A percentile compares a stretch with the other conserved stretches of the same genome.
phyloP scores from a whole-genome alignment of 2,888 invertebrate species.

The Cephus runcator region DNA sequence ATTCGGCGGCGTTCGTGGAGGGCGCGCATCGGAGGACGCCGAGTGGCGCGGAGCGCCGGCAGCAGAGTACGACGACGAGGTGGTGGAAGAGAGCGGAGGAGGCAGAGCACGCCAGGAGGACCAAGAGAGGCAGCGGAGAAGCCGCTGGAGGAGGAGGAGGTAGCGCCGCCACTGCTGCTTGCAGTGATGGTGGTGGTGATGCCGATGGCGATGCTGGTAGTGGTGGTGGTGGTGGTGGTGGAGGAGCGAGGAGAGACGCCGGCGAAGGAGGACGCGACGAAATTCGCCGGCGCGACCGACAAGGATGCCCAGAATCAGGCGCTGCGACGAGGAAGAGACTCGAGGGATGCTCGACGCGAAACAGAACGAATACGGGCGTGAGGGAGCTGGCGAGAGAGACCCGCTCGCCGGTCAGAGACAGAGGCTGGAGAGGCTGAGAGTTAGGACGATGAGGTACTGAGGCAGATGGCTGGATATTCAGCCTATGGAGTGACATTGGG shows the following conservation, averaged over 20 bases:
- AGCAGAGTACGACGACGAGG: slow-evolving; percentile 8
- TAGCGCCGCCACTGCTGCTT: slow-evolving; percentile 1
- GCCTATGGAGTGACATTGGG: slow-evolving; percentile 31
- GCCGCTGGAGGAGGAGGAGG: slow-evolving; percentile 7
- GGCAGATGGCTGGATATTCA: background rate
- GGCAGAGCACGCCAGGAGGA: slow-evolving; percentile 10
- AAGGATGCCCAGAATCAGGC: slow-evolving; percentile 36
- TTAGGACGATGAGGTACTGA: background rate
- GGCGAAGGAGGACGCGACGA: slow-evolving; percentile 48
- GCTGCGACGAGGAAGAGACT: slow-evolving; percentile 12
- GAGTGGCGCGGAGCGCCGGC: slow-evolving; percentile 24
- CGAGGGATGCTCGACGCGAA: slow-evolving; percentile 43
- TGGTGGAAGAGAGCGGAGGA: slow-evolving; percentile 9
- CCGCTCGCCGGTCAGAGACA: background rate
- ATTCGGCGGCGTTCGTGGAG: slow-evolving; percentile 45
- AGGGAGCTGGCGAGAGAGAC: slow-evolving; percentile 12
- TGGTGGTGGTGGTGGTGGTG: background rate
- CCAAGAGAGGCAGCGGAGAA: slow-evolving; percentile 2
- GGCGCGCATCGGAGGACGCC: slow-evolving; percentile 13
- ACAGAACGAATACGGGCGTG: slow-evolving; percentile 31
- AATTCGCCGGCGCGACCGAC: slow-evolving; percentile 59
- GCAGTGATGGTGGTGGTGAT: background rate
- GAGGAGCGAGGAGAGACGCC: slow-evolving; percentile 28
- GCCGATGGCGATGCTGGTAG: too few species aligned
- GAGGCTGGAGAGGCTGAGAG: background rate